Conservation (phyloP, 2,113 vertebrate species). For the Tamias sibiricus region DNA sequence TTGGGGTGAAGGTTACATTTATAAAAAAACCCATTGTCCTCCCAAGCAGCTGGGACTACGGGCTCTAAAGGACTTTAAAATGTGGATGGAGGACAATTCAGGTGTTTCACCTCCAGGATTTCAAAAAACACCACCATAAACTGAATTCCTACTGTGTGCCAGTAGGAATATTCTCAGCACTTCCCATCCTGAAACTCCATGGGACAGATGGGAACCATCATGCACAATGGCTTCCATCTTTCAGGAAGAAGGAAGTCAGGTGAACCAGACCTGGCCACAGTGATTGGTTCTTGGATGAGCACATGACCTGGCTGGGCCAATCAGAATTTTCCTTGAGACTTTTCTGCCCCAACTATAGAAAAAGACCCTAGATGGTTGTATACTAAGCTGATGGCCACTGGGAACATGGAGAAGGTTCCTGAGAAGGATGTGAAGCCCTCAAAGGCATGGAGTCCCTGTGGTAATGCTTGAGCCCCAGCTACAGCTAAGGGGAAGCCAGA, state of each 20-base stretch:
- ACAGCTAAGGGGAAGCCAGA: background rate
- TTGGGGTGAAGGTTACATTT: background rate
- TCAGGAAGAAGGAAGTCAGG: background rate
- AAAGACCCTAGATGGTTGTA: fast-evolving
- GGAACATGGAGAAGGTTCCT: background rate
- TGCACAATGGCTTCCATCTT: background rate
- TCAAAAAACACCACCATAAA: background rate
- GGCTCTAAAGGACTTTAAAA: background rate
- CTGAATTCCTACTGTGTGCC: fast-evolving
- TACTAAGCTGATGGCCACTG: background rate
- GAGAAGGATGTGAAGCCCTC: background rate
- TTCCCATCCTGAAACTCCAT: background rate
- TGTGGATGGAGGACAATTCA: fast-evolving
- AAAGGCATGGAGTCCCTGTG: background rate
- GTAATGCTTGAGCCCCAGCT: background rate
- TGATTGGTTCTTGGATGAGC: background rate
- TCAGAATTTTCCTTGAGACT: slow-evolving; percentile 18
- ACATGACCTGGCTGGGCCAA: background rate
- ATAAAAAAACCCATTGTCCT: background rate
- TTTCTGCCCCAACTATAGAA: background rate
- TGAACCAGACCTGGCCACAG: background rate
- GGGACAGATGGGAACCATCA: background rate
- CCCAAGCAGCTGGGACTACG: background rate
- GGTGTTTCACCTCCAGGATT: background rate
- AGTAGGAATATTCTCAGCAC: background rate